These are phyloP conservation scores for Merops nubicus DNA, from an alignment of 2,113 vertebrate species.

Conservation along the genomic window DNA sequence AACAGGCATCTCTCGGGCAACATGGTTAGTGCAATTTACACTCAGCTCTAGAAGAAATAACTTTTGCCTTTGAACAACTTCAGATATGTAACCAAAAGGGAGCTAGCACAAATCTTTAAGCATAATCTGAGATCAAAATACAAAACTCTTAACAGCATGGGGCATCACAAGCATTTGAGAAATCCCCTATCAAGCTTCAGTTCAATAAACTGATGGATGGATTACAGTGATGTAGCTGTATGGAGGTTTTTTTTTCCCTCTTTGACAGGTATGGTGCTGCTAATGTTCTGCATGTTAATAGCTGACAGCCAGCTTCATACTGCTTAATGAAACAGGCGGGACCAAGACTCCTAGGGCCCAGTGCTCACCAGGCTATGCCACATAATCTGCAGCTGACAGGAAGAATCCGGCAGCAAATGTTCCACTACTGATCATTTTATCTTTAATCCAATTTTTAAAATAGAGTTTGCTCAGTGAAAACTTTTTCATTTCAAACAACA, in stretches of 20 bases:
- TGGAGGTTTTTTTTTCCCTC: slow-evolving; percentile 6
- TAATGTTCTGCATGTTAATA: slow-evolving; percentile 25
- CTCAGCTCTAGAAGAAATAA: not conserved
- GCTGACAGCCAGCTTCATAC: not conserved
- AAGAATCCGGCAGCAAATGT: not conserved
- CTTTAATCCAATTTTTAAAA: not conserved
- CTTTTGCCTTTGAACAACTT: not conserved
- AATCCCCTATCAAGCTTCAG: not conserved
- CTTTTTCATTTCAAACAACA: not conserved
- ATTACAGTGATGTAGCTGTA: slow-evolving; percentile 16
- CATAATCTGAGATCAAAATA: slow-evolving; percentile 52
- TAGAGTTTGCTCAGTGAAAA: not conserved
- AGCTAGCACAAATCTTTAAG: slow-evolving; percentile 11
- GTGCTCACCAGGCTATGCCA: not conserved
- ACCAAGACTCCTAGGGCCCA: not conserved
- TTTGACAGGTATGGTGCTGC: slow-evolving; percentile 8
- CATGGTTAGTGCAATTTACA: not conserved
- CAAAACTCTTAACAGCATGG: not conserved
- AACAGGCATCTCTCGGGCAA: not conserved
- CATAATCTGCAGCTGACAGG: not conserved
- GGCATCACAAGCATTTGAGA: not conserved
- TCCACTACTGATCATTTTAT: not conserved
- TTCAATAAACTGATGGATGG: slow-evolving; percentile 44
- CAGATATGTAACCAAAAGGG: not conserved
- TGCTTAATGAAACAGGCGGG: slow-evolving; percentile 35